phyloP scores from a whole-genome alignment of 64 coral and sea anemone species.

The Porites lutea region DNA sequence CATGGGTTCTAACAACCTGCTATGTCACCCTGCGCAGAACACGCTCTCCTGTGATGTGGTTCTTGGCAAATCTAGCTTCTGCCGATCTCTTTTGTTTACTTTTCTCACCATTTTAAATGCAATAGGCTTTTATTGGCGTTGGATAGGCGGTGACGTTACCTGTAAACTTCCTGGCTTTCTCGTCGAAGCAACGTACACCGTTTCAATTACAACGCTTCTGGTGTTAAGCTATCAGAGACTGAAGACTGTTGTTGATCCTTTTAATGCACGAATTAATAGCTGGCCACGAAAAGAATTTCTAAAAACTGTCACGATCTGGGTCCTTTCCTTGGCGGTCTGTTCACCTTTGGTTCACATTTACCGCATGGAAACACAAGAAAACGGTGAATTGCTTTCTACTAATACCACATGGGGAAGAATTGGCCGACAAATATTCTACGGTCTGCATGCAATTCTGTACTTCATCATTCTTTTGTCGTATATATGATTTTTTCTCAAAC shows the following conservation, averaged over 20 bases:
- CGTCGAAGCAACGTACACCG: constrained; percentile 42
- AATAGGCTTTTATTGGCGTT: constrained; percentile 9
- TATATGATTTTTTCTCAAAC: constrained; percentile 17
- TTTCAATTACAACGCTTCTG: constrained; percentile 50
- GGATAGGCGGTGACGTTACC: constrained; percentile 43
- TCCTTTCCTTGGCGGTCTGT: neutral
- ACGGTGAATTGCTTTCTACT: neutral
- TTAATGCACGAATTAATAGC: neutral
- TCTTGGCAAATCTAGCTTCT: constrained; percentile 47
- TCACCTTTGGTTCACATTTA: constrained; percentile 5
- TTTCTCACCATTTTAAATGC: constrained; percentile 20
- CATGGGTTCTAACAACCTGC: constrained; percentile 32
- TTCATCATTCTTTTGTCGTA: constrained; percentile 1
- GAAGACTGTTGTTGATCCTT: constrained; percentile 14
- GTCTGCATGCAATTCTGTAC: neutral
- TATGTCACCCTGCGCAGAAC: neutral
- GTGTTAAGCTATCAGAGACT: constrained; percentile 13
- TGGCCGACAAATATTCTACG: constrained; percentile 34
- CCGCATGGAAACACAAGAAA: neutral
- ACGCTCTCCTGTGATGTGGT: neutral
- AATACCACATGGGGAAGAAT: constrained; percentile 18
- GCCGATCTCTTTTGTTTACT: constrained; percentile 52
- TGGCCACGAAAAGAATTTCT: neutral
- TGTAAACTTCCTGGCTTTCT: constrained; percentile 65
- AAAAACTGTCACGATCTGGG: neutral